These are phyloP conservation scores for Decapterus maruadsi DNA, from an alignment of 2,797 vertebrate species.

Conservation along the genomic window DNA sequence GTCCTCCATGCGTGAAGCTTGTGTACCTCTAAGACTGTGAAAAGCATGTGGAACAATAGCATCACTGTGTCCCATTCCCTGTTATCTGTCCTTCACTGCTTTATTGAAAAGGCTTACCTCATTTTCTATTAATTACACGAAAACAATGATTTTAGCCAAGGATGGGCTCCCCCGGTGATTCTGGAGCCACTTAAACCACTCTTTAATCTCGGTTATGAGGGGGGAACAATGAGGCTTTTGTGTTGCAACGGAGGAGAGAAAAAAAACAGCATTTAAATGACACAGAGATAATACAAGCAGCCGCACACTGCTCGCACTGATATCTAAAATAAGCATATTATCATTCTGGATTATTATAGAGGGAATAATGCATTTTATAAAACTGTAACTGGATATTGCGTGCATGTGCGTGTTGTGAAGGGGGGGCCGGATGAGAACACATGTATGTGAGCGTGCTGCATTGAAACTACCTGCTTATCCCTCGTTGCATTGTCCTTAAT, in stretches of 20 bases:
- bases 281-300: conserved; percentile 51
- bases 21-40: conserved; percentile 20
- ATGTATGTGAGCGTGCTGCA: conserved; percentile 25
- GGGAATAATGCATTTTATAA: conserved; percentile 28
- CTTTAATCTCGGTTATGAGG: conserved; percentile 70
- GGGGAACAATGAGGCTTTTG: conserved; percentile 70
- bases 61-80: conserved; percentile 52
- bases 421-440: not conserved
- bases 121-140: conserved; percentile 78
- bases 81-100: conserved; percentile 66
- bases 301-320: conserved; percentile 30
- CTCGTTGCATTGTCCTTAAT: conserved; percentile 35
- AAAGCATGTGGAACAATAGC: conserved; percentile 58
- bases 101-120: conserved; percentile 67
- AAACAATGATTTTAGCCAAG: conserved; percentile 73
- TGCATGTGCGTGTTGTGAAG: not conserved
- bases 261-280: conserved; percentile 59
- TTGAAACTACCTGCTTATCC: conserved; percentile 46
- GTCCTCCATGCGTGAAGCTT: conserved; percentile 50
- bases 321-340: conserved; percentile 53
- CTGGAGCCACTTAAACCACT: conserved; percentile 59
- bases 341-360: conserved; percentile 47
- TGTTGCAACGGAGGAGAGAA: conserved; percentile 28
- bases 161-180: conserved; percentile 54
- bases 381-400: conserved; percentile 23